These are phyloP conservation scores for Polymixis lichenea DNA, from an alignment of 2,888 invertebrate genomes.

Conservation along the genomic window DNA sequence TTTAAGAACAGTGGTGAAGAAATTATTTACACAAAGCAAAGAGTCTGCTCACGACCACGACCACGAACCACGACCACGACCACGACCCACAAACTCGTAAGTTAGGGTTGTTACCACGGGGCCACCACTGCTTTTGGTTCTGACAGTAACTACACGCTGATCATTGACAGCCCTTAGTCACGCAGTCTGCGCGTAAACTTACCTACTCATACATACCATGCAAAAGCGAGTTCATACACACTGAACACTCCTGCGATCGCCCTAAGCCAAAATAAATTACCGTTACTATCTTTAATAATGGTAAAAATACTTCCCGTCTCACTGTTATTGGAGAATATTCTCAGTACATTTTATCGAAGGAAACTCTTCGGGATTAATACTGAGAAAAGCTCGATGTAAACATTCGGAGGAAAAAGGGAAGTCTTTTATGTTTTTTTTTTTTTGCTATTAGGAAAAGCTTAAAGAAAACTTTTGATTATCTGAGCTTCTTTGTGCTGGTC, in stretches of 20 bases:
- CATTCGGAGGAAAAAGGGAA: conserved; percentile 8
- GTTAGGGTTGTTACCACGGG: too few species aligned
- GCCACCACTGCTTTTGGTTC: too few species aligned
- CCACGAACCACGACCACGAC: too few species aligned
- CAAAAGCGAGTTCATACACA: background rate
- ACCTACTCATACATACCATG: background rate
- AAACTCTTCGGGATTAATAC: conserved; percentile 25
- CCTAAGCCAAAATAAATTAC: conserved; percentile 24
- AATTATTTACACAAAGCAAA: too few species aligned
- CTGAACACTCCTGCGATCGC: background rate
- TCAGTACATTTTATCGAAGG: conserved; percentile 13
- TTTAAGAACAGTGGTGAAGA: too few species aligned
- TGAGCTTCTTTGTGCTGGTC: background rate
- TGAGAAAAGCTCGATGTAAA: conserved; percentile 18
- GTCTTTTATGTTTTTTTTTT: background rate
- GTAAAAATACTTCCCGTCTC: conserved; percentile 6
- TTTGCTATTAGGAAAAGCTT: background rate
- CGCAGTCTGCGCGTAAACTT: background rate
- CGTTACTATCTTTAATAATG: background rate
- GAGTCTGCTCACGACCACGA: too few species aligned
- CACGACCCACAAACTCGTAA: too few species aligned
- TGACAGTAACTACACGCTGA: too few species aligned
- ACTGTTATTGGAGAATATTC: conserved; percentile 23
- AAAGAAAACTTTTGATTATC: conserved; percentile 13
- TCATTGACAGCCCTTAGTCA: too few species aligned